Evolutionary conservation across 2,113 vertebrate species (phyloP).

Genomic region (Dendrocopos noguchii): DNA sequence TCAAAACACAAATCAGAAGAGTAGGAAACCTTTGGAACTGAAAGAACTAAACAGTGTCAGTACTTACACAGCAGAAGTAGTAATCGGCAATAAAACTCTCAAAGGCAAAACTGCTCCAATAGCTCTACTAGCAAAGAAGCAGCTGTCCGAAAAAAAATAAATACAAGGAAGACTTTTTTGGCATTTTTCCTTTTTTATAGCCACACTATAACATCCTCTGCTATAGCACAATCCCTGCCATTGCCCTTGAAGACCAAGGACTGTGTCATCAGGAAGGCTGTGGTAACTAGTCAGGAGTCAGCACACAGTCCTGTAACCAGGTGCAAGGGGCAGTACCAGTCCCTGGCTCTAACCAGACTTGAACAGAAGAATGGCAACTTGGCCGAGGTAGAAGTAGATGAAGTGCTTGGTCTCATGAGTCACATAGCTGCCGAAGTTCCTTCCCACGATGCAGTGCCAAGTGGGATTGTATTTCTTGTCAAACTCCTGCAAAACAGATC

Average conservation of each 20-base stretch:
- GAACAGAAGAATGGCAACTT: conserved; percentile 95
- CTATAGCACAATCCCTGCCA: conserved; percentile 87
- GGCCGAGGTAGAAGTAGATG: conserved; percentile 98
- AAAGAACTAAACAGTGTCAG: not conserved
- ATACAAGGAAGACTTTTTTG: conserved; percentile 77
- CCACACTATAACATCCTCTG: conserved; percentile 71
- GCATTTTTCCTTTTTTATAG: conserved; percentile 71
- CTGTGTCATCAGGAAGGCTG: conserved; percentile 76
- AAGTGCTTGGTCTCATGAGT: conserved; percentile 98
- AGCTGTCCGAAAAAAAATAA: conserved; percentile 70
- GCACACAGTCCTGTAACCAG: conserved; percentile 72
- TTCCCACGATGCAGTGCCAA: conserved; percentile 97
- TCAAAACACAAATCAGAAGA: not conserved
- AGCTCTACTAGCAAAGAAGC: conserved; percentile 64
- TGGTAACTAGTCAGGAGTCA: conserved; percentile 72
- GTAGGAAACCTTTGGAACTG: not conserved
- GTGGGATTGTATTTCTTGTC: conserved; percentile 98
- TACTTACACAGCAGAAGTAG: conserved; percentile 5
- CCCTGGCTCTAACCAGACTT: conserved; percentile 87
- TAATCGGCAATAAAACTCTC: not conserved
- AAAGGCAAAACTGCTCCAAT: conserved; percentile 64
- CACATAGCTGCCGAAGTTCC: conserved; percentile 96
- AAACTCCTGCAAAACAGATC: conserved; percentile 84
- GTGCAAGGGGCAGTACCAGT: conserved; percentile 65
- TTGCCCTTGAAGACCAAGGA: conserved; percentile 76